Percentiles rank a stretch among this genome's conserved stretches.
Conservation (phyloP, 2,888 invertebrate genomes). For the Trilocha varians region DNA sequence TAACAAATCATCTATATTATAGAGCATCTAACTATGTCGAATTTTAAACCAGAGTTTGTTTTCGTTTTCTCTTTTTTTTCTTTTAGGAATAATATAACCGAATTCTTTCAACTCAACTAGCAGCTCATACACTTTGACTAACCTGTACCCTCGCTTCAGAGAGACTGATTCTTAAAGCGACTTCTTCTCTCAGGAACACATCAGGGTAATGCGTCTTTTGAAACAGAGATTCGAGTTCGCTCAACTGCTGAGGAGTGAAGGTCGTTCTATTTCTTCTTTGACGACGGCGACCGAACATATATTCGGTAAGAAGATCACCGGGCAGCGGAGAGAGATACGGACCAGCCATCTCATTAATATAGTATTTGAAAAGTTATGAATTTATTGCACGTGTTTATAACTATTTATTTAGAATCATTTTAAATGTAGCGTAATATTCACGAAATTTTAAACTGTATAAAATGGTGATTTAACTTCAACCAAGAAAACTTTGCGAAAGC, state of each 20-base stretch:
- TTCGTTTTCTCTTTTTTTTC: too few relatives aligned
- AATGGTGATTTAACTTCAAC: too few relatives aligned
- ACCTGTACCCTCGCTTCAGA: slow-evolving; percentile 96
- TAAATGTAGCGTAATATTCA: too few relatives aligned
- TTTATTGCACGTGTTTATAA: too few relatives aligned
- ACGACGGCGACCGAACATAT: slow-evolving; percentile 91
- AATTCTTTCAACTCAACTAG: too few relatives aligned
- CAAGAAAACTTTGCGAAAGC: slow-evolving; percentile 27
- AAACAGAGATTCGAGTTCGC: slow-evolving; percentile 92
- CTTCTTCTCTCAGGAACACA: slow-evolving; percentile 90
- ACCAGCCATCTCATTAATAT: slow-evolving; percentile 79
- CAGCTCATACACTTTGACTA: slow-evolving; percentile 13
- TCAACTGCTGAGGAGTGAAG: slow-evolving; percentile 93
- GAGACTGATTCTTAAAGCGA: slow-evolving; percentile 90
- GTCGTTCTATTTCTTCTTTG: slow-evolving; percentile 94
- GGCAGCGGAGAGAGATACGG: slow-evolving; percentile 89
- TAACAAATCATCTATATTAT: too few relatives aligned
- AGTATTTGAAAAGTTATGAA: neutral
- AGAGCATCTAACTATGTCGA: too few relatives aligned
- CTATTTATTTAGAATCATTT: too few relatives aligned
- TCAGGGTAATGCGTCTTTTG: slow-evolving; percentile 97
- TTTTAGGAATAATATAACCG: too few relatives aligned
- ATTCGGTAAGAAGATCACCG: slow-evolving; percentile 91
- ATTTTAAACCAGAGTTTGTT: too few relatives aligned
- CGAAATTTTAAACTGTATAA: too few relatives aligned